Base-by-base conservation (phyloP, 2,797 vertebrate genomes). In the Myotis pilosus region DNA sequence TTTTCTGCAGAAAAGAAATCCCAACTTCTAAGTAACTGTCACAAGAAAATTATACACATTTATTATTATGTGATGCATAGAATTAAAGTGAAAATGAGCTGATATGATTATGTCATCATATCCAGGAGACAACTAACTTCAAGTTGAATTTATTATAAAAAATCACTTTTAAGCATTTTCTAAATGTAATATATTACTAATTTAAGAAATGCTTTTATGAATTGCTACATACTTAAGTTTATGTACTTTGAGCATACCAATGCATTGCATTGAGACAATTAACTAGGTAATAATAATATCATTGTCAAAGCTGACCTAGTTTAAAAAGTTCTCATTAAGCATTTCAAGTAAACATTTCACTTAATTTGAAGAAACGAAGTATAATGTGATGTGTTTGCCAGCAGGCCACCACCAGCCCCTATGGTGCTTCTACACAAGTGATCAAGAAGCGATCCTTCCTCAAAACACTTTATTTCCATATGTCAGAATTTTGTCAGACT, bases 131-230 rank as follows among this genome's bases (percentile, higher is more conserved):
- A 10, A 49, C 3, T 85, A 22, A 47, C n/a, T 79, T 74, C 28
- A 87, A 79, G 11, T 2, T 94, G 41, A 78, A 83, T 88, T 94
- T 84, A 88, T 82, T 82, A 75, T 62, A 75, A 86, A 92, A 92
- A 87, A 33, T 64, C 41, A 41, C 36, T 92, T 81, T 95, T 69
- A 86, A 90, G 55, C 51, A 94, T 76, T 11, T 16, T 86, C 25
- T 88, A 86, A 92, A 91, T 62, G 28, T 33, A 89, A 66, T 75
- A 51, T 78, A 72, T 78, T 72, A 72, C 7, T 66, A 79, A 81
- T 17, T 91, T 74, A 83, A 88, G 38, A 90, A 90, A 85, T 78
- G 4, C 1, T 85, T 57, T 94, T 49, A 87, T 83, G 95, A 78
- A 93, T 82, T 79, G 44, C 8, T 66, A 23, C 62, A 69, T 41